Percentiles rank a stretch among this genome's conserved stretches.
Evolutionary conservation across 2,888 invertebrate species (phyloP).

Genomic region (Tetranychus truncatus): DNA sequence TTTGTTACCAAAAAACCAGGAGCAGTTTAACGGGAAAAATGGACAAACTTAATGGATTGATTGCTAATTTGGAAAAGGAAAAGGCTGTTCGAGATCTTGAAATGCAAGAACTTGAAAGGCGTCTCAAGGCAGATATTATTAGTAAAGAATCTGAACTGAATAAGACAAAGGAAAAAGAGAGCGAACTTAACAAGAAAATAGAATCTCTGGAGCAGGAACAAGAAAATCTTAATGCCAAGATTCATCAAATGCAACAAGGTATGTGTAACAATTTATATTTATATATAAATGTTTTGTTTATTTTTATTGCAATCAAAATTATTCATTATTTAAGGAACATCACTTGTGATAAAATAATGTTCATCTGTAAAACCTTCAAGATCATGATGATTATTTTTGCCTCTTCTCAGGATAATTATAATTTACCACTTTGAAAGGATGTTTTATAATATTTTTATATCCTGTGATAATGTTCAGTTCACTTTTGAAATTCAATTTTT

Average conservation of each 20-base stretch:
- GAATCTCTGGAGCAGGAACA: slow-evolving; percentile 52
- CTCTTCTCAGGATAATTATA: too few relatives aligned
- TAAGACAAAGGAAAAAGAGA: slow-evolving; percentile 57
- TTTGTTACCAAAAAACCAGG: background rate
- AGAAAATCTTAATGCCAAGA: slow-evolving; percentile 57
- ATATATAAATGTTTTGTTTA: background rate
- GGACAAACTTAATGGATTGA: slow-evolving; percentile 61
- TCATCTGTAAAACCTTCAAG: too few relatives aligned
- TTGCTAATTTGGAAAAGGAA: slow-evolving; percentile 87
- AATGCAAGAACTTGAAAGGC: slow-evolving; percentile 64
- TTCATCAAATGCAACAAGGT: slow-evolving; percentile 59
- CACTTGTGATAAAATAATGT: background rate
- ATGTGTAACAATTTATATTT: slow-evolving; percentile 18
- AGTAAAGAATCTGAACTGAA: slow-evolving; percentile 44
- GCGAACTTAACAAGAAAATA: slow-evolving; percentile 47
- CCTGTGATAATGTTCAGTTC: too few relatives aligned
- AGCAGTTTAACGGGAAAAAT: background rate
- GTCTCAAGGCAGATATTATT: slow-evolving; percentile 62
- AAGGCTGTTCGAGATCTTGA: slow-evolving; percentile 90
- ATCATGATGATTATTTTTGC: too few relatives aligned
- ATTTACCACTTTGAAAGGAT: too few relatives aligned
- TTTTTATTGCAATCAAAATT: background rate
- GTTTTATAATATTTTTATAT: too few relatives aligned
- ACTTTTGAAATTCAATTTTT: too few relatives aligned
- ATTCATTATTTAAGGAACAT: background rate